Evolutionary conservation across 2,888 invertebrate genomes (phyloP).

Genomic region (Leucophora obtusa): DNA sequence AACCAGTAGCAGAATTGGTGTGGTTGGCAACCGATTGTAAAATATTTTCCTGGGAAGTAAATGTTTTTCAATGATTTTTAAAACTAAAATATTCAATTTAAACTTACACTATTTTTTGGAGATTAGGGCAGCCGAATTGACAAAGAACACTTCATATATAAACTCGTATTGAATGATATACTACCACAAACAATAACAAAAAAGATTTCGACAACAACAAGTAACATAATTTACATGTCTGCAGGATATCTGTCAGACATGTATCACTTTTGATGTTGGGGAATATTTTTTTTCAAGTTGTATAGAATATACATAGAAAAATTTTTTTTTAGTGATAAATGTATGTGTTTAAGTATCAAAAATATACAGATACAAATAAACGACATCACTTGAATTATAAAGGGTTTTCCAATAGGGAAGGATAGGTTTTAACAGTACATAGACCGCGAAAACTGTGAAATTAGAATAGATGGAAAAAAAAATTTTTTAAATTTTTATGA

Average conservation of each 20-base stretch:
- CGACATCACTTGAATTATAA: neutral
- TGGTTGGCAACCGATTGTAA: too few relatives aligned
- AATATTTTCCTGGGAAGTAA: too few relatives aligned
- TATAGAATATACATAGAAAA: neutral
- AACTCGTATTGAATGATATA: conserved; percentile 28
- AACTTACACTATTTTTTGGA: too few relatives aligned
- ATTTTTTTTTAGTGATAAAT: neutral
- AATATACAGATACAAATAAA: conserved; percentile 1
- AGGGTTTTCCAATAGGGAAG: too few relatives aligned
- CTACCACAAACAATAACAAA: conserved; percentile 34
- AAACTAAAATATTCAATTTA: too few relatives aligned
- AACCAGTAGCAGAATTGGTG: too few relatives aligned
- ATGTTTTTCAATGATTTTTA: too few relatives aligned
- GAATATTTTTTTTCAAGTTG: conserved; percentile 3
- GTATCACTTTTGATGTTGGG: conserved; percentile 57
- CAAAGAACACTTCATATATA: conserved; percentile 8
- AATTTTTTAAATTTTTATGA: too few relatives aligned
- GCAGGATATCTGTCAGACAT: conserved; percentile 70
- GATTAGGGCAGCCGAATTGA: too few relatives aligned
- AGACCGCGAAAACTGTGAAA: too few relatives aligned
- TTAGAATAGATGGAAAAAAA: too few relatives aligned
- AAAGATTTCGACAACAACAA: conserved; percentile 33
- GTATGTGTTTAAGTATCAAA: conserved; percentile 5
- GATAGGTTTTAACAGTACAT: too few relatives aligned
- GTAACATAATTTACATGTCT: conserved; percentile 73